Conservation (phyloP, 2,797 vertebrate genomes). For the Crypturellus tataupa region DNA sequence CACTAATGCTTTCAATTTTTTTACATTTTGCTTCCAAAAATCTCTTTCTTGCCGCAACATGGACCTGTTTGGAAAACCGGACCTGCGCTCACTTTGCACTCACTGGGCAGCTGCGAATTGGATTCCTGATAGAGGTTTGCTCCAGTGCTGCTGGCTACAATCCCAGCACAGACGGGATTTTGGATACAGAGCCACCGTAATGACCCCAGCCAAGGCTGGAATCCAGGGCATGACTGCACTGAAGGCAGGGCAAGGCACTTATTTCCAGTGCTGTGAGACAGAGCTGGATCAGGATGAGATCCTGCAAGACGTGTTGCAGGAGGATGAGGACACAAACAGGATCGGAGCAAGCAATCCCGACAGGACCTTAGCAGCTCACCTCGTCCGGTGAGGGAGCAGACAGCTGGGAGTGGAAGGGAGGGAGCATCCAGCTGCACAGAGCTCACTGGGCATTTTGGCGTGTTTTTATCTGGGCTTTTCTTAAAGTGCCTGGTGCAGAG, state of each 20-base stretch:
- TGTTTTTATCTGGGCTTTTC: background rate
- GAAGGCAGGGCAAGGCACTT: background rate
- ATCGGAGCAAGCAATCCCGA: background rate
- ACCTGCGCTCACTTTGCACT: too few relatives aligned
- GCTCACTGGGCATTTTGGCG: background rate
- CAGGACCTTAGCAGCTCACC: background rate
- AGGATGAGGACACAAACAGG: background rate
- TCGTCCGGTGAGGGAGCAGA: background rate
- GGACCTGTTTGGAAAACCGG: background rate
- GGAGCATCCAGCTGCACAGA: background rate
- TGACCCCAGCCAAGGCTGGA: background rate
- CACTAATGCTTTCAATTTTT: background rate
- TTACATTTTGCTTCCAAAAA: background rate
- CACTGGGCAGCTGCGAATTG: background rate
- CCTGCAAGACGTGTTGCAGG: background rate
- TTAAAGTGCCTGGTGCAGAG: background rate
- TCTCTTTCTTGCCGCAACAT: background rate
- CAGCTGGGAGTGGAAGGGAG: background rate
- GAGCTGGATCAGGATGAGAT: background rate
- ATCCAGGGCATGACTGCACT: fast-evolving
- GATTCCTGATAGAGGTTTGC: background rate
- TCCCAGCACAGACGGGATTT: background rate
- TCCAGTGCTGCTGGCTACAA: background rate
- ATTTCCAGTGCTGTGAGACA: background rate
- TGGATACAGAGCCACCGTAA: background rate